Conservation (phyloP, 2,113 vertebrate species). For the Vulpes vulpes region DNA sequence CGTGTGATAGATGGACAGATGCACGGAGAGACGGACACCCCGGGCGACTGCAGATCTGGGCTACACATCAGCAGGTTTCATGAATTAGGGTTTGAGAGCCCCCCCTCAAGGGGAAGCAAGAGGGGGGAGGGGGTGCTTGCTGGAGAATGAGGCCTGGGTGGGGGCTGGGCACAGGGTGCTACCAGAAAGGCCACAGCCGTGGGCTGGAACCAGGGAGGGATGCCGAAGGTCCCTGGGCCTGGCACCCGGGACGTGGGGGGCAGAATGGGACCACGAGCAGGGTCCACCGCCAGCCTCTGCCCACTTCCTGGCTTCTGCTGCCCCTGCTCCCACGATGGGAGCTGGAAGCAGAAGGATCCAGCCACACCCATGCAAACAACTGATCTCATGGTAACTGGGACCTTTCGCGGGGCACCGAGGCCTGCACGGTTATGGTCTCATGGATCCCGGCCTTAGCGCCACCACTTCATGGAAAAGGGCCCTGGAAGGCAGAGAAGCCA, state of each 20-base stretch:
- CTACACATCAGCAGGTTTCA: not conserved
- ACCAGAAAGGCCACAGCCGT: fast-evolving
- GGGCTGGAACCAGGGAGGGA: not conserved
- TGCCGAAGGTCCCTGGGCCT: fast-evolving
- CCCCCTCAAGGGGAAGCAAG: not conserved
- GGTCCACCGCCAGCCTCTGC: fast-evolving
- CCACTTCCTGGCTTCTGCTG: not conserved
- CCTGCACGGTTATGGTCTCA: not conserved
- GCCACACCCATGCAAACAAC: not conserved
- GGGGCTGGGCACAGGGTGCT: not conserved
- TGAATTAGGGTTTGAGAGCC: not conserved
- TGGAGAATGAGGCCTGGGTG: not conserved
- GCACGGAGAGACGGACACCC: not conserved
- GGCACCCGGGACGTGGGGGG: not conserved
- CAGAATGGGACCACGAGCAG: not conserved
- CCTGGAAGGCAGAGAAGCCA: not conserved
- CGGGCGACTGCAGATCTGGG: fast-evolving
- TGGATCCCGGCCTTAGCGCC: not conserved
- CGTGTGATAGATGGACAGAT: not conserved
- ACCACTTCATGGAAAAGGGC: not conserved
- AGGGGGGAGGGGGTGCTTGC: not conserved
- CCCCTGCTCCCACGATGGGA: not conserved
- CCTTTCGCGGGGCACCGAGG: not conserved
- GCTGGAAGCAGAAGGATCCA: not conserved
- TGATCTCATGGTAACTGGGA: not conserved